These are phyloP conservation scores for Cariama cristata DNA, from an alignment of 2,113 vertebrate species.

Conservation along the genomic window DNA sequence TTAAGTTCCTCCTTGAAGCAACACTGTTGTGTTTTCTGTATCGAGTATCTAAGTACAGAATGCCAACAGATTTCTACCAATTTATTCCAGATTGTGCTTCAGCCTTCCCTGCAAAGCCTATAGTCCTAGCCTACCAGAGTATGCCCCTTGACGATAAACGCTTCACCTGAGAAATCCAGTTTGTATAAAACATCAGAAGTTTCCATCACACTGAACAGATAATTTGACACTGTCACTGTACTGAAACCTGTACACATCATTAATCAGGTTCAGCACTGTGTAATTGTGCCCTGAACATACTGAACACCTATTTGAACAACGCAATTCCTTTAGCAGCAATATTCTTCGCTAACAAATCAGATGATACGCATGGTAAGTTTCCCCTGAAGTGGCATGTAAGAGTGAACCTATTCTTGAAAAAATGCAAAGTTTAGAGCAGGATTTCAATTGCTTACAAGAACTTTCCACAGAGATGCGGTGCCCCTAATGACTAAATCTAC, in stretches of 20 bases:
- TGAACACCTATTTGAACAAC: background rate
- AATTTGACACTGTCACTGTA: background rate
- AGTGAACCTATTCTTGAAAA: background rate
- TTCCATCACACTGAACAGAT: background rate
- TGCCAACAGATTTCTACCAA: background rate
- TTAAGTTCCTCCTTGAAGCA: background rate
- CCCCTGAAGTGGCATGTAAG: background rate
- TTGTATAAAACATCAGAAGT: background rate
- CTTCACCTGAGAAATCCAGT: background rate
- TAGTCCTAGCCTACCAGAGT: background rate
- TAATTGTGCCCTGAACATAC: background rate
- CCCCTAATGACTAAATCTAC: background rate
- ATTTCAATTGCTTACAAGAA: background rate
- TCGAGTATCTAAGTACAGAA: accelerated
- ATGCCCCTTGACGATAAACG: background rate
- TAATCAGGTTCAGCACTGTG: background rate
- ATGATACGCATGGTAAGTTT: background rate
- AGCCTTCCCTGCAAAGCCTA: background rate
- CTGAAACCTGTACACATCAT: background rate
- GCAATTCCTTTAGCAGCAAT: background rate
- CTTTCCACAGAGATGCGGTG: background rate
- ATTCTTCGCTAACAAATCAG: background rate
- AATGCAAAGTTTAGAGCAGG: background rate
- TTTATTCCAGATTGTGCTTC: background rate
- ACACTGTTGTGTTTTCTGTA: background rate